phyloP scores from a whole-genome alignment of 2,797 vertebrate genomes.

The Dicrostonyx torquatus region DNA sequence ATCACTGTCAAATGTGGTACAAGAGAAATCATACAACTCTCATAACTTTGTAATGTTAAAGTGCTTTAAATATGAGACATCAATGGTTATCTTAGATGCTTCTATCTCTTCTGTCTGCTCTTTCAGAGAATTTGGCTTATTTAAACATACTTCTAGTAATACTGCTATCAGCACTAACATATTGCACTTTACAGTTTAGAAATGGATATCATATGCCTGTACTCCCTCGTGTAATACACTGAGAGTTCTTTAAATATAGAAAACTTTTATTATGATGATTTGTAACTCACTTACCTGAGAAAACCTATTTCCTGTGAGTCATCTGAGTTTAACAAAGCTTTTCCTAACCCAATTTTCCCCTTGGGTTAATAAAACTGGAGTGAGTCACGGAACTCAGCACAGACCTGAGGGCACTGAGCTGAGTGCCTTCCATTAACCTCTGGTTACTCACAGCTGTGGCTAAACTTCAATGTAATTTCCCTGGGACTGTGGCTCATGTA shows the following conservation, averaged over 20 bases:
- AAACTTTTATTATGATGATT: slow-evolving; percentile 39
- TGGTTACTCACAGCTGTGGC: background rate
- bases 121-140: background rate
- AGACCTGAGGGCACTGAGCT: background rate
- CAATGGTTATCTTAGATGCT: background rate
- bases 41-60: background rate
- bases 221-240: background rate
- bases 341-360: slow-evolving; percentile 29
- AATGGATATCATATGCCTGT: background rate
- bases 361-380: slow-evolving; percentile 35
- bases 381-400: background rate
- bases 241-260: background rate
- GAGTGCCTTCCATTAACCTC: slow-evolving; percentile 18
- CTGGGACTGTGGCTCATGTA: background rate
- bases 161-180: background rate
- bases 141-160: background rate
- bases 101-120: background rate
- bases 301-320: slow-evolving; percentile 17
- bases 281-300: background rate
- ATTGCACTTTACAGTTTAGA: background rate
- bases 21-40: background rate
- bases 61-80: background rate
- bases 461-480: background rate
- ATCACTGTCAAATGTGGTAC: background rate
- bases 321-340: slow-evolving; percentile 41